Base-by-base conservation (phyloP, 2,797 vertebrate species). In the Eulemur coronatus region DNA sequence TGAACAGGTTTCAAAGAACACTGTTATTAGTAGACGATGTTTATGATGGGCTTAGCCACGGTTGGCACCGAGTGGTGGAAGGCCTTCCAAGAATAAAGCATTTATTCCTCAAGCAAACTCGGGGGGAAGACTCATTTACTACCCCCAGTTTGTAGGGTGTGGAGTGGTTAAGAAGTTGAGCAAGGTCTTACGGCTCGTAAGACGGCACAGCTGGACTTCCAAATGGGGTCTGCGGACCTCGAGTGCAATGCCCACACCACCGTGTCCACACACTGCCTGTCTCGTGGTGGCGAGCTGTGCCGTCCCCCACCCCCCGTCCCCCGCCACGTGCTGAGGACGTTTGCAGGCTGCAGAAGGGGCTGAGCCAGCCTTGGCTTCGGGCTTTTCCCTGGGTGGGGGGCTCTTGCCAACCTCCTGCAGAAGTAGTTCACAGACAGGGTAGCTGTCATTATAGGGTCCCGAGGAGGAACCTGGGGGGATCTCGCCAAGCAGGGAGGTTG, bases 221-320 rank as follows among this genome's bases (percentile, higher is more conserved):
- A 15, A 65, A 33, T 7, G 0, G 1, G 8, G 18, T n/a, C 78
- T 92, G 57, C 4, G 28, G n/a, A 48, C 76, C 7, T 65, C 13
- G 8, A 5, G 15, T 9, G 63, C 0, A 0, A 12, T 7, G 33
- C 70, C 46, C 46, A 11, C 7, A 41, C 0, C 55, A 12, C 3
- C 1, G 33, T 20, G 9, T 30, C 2, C 26, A 38, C 22, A 8
- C 0, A 0, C 20, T n/a, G 17, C 7, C 18, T 24, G 43, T 78
- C 7, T 22, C 10, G 0, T 0, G 38, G 50, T 6, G n/a, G 48
- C 0, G 0, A 22, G 24, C 33, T 65, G 5, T 1, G 6, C 17
- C 1, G 3, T 18, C 41, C 7, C 9, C 28, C 24, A 18, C 38
- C 28, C 24, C 24, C 38, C 38, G 38, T 5, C 38, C 1, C 28